These are phyloP conservation scores for Sebastes trivittatus DNA, from an alignment of 2,797 vertebrate species.

Conservation along the genomic window DNA sequence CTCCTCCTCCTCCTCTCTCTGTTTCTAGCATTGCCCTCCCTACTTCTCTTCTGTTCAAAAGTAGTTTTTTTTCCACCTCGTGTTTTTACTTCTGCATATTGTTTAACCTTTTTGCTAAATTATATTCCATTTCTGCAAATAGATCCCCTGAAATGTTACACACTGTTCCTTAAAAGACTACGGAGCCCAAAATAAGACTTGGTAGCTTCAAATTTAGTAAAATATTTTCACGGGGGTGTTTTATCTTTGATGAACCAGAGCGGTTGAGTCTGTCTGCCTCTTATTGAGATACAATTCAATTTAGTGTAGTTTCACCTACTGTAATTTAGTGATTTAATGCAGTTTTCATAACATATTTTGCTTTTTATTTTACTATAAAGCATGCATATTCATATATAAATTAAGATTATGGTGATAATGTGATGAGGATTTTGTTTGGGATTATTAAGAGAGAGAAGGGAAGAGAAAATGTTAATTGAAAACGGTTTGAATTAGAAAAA, in stretches of 20 bases:
- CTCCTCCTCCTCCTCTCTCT: not conserved
- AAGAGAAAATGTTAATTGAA: not conserved
- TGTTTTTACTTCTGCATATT: not conserved
- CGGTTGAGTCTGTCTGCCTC: not conserved
- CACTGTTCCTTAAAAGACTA: no score
- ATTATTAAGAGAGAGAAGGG: not conserved
- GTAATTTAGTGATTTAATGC: not conserved
- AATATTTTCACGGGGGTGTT: not conserved
- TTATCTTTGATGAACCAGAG: not conserved
- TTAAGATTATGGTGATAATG: no score
- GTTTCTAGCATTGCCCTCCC: not conserved
- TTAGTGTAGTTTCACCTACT: not conserved
- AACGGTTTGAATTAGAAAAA: not conserved
- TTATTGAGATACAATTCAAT: not conserved
- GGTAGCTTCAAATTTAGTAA: not conserved
- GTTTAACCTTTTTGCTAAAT: not conserved
- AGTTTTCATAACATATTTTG: not conserved
- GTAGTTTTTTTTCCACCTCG: not conserved
- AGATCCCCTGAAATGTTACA: no score
- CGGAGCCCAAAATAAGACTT: not conserved
- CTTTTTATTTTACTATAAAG: not conserved
- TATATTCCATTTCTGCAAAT: no score
- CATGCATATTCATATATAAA: not conserved
- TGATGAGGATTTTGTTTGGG: not conserved
- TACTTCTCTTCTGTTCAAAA: not conserved